These are phyloP conservation scores for Unio pictorum DNA, from an alignment of 2,888 invertebrate species.

Conservation along the genomic window DNA sequence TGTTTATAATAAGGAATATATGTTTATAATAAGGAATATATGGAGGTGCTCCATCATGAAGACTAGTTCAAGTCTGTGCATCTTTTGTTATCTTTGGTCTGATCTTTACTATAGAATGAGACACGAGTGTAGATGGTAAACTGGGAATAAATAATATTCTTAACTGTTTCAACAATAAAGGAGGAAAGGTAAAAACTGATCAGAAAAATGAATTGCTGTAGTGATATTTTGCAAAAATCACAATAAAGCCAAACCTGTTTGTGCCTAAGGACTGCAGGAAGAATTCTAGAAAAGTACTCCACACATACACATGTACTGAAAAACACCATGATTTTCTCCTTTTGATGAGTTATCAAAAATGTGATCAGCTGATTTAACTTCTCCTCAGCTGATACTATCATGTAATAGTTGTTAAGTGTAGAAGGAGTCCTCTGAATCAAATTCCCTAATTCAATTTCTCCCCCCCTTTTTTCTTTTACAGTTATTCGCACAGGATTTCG, in stretches of 20 bases:
- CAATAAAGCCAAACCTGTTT: conserved; percentile 24
- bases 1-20: no score
- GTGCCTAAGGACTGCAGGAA: conserved; percentile 52
- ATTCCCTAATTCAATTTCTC: conserved; percentile 6
- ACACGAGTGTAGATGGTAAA: no score
- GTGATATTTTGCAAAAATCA: no score
- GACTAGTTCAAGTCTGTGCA: no score
- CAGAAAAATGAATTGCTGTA: no score
- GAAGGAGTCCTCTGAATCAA: conserved; percentile 72
- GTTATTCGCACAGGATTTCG: conserved; percentile 92
- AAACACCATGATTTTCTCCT: conserved; percentile 83
- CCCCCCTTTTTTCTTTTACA: conserved; percentile 86
- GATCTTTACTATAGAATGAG: no score
- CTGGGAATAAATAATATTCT: no score
- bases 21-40: no score
- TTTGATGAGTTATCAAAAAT: conserved; percentile 79
- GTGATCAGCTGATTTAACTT: conserved; percentile 86
- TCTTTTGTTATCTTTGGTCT: no score
- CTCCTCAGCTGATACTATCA: conserved; percentile 73
- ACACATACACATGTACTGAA: conserved; percentile 96
- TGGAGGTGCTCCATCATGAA: no score
- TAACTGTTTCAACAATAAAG: no score
- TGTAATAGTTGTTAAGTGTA: conserved; percentile 80
- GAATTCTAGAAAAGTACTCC: conserved; percentile 88
- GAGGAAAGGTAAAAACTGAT: no score